Percentiles rank a stretch among this genome's conserved stretches.
phyloP scores from a whole-genome alignment of 1,140 invertebrate genomes.

The Ectropis grisescens region DNA sequence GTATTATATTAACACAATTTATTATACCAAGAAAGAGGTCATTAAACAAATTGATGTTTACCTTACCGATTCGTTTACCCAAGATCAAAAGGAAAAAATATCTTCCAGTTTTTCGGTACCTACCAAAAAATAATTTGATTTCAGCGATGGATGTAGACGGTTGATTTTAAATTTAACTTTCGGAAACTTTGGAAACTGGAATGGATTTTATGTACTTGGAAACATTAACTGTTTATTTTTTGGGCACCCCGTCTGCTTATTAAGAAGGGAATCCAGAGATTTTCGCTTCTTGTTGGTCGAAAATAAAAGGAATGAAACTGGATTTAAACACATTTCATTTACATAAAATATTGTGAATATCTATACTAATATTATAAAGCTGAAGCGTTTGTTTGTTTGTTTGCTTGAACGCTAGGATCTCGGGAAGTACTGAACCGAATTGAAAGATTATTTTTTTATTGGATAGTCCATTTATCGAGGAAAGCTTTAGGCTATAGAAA shows the following conservation, averaged over 20 bases:
- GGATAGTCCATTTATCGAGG: no score
- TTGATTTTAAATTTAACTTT: conserved; percentile 54
- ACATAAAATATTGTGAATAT: no score
- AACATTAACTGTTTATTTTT: conserved; percentile 44
- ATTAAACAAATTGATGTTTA: conserved; percentile 40
- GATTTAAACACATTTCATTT: no score
- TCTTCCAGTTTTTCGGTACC: conserved; percentile 51
- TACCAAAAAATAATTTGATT: conserved; percentile 61
- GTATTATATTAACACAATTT: conserved; percentile 14
- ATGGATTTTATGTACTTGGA: conserved; percentile 47
- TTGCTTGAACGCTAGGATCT: no score
- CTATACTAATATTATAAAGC: no score
- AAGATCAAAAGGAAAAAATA: conserved; percentile 44
- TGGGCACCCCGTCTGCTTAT: conserved; percentile 21
- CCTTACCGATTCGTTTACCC: conserved; percentile 36
- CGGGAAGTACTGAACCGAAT: no score
- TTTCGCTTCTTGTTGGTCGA: no score
- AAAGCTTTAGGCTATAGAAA: no score
- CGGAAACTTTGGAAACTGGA: conserved; percentile 40
- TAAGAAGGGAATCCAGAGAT: conserved; percentile 14
- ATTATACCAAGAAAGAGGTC: conserved; percentile 24
- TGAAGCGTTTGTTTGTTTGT: no score
- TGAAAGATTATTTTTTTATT: no score
- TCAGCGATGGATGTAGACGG: conserved; percentile 41
- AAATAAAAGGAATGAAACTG: no score